Evolutionary conservation across 2,888 invertebrate species (phyloP), one percentile per base, ranked within the genome.

Genomic region (Lissocephala sabroskyi): DNA sequence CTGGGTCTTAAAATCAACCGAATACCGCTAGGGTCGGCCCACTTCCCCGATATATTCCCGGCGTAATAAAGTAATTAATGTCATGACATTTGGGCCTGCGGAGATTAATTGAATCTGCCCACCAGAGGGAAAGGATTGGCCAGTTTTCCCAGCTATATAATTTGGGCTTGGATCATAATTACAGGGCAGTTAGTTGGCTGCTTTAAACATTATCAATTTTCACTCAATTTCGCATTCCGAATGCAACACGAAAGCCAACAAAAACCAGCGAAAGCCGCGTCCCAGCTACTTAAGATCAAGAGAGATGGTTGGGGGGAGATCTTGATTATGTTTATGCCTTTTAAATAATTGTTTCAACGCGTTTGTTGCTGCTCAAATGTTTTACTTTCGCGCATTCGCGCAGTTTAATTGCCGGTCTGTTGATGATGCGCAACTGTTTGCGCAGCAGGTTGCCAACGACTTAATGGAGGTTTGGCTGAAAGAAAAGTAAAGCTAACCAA

Each of bases 51-150:
- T n/a, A 23, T 3, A 5, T 23, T 23, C 7, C 36, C 19, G 43
- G 39, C 54, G 71, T 79, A 75, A 75, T 75, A 78, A 75, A 75
- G 74, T 79, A 75, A 75, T 75, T 75, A 75, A 77, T 65, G 65
- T 54, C 78, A 57, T 75, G 79, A 79, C 79, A 70, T 57, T 61
- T 62, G 16, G 43, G 57, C 52, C 65, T 66, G 64, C 49, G 47
- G 43, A 65, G 52, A 70, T 62, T 65, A 62, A 73, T 67, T 61
- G 65, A 50, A 44, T 42, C 28, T 28, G 47, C 7, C 50, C 14
- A 7, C 23, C 23, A 23, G 7, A 23, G 7, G 7, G 7, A 23
- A 23, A 23, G 7, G 7, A 23, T 23, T 23, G 3, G 23, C 23
- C 23, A 23, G 7, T 23, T 23, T 23, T 23, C 7, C 23, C 7